Evolutionary conservation across 2,113 vertebrate genomes (phyloP), one percentile per base, ranked within the genome.

Genomic region (Rattus rattus): DNA sequence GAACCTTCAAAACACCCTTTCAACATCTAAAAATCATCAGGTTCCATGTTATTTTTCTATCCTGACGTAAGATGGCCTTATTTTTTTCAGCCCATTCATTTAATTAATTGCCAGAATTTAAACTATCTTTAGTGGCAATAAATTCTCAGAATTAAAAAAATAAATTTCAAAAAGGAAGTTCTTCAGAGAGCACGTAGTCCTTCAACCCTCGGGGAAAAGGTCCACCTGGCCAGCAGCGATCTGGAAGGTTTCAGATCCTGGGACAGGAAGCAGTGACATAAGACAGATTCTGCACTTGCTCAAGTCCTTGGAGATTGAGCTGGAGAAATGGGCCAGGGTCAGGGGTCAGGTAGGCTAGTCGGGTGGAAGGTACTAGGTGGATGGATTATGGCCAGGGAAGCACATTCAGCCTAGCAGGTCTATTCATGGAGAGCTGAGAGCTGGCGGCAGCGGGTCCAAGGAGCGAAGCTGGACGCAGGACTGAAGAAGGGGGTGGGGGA

Each of bases 21-120:
- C 3, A 73, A 79, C 14, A 79, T 36, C 91, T 77, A 52, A 95
- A 96, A 93, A 93, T 39, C 2, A 63, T 79, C 94, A 89, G 7
- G 7, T 70, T 95, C 16, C 77, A 24, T 33, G 7, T 93, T 61
- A 85, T 77, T 92, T 96, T 28, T 90, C 47, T 88, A 73, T 59
- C 4, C 14, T 90, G 88, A 90, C 13, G n/a, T 70, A 17, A 92
- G 43, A 54, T 54, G 4, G 33, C 0, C 19, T 77, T 83, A 30
- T 73, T 84, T 65, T 88, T 75, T 39, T 22, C 26, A 69, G 39
- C 65, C 4, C 80, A 49, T 54, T 92, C 59, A 12, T 91, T 87
- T 65, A 94, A 84, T 79, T 54, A 91, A 33, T 94, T 87, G 54
- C 10, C 88, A 91, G 49, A 16, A 88, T 81, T 5, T 87, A 83